Conservation (phyloP, 2,113 vertebrate species). For the Pterophyllum scalare region DNA sequence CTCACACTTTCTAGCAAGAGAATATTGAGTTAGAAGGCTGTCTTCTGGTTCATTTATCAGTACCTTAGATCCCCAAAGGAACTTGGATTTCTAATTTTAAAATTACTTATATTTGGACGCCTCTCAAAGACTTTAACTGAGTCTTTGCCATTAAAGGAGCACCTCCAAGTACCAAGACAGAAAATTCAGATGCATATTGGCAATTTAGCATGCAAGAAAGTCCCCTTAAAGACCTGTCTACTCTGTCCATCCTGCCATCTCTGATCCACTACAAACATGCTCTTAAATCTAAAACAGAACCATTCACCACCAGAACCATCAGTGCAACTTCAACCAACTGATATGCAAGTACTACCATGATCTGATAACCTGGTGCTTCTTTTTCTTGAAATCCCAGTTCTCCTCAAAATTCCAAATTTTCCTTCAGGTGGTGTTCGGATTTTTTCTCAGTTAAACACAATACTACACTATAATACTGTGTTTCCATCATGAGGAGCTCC, state of each 20-base stretch:
- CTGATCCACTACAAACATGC: too few species aligned
- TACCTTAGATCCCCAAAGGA: background rate
- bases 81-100: background rate
- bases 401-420: too few species aligned
- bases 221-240: background rate
- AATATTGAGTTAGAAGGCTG: background rate
- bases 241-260: background rate
- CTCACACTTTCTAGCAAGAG: background rate
- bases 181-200: background rate
- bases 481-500: background rate
- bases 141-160: background rate
- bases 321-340: background rate
- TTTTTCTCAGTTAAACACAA: background rate
- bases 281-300: background rate
- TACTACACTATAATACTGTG: rapidly evolving
- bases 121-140: background rate
- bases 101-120: background rate
- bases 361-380: background rate
- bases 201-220: background rate
- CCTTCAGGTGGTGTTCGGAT: too few species aligned
- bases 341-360: background rate
- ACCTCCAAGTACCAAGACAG: background rate
- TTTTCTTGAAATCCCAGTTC: too few species aligned
- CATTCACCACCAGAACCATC: background rate
- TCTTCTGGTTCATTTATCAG: background rate